Conservation (phyloP, 2,113 vertebrate genomes). For the Campylorhamphus procurvoides region DNA sequence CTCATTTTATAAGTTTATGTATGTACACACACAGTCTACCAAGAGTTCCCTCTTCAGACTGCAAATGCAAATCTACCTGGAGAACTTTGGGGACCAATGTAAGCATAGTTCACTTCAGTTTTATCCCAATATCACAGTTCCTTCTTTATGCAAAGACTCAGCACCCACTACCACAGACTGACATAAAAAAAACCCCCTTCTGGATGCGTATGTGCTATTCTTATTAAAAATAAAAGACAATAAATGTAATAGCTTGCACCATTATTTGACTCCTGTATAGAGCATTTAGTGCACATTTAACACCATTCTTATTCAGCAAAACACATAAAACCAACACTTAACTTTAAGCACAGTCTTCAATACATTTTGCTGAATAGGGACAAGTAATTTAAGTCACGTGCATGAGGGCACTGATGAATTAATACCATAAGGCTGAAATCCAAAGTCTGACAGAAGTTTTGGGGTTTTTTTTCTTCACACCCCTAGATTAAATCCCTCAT, state of each 20-base stretch:
- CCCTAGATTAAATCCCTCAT: slow-evolving; percentile 10
- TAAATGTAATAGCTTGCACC: not conserved
- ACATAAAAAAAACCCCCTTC: not conserved
- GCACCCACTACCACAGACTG: not conserved
- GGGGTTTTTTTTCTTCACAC: not conserved
- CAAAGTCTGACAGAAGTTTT: not conserved
- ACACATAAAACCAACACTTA: not conserved
- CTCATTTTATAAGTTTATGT: not conserved
- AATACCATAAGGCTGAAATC: not conserved
- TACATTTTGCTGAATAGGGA: not conserved
- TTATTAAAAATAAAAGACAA: not conserved
- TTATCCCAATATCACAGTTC: not conserved
- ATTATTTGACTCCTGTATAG: not conserved
- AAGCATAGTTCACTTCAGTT: not conserved
- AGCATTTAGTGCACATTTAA: not conserved
- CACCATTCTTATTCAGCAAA: not conserved
- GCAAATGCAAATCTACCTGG: not conserved
- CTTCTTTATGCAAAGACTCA: not conserved
- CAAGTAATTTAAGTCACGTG: not conserved
- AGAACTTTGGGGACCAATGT: not conserved
- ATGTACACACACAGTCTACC: not conserved
- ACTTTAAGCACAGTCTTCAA: not conserved
- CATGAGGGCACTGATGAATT: not conserved
- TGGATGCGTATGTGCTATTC: not conserved
- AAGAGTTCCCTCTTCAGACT: not conserved